phyloP scores from a whole-genome alignment of 2,888 invertebrate species.

The Balanococcus diminutus region DNA sequence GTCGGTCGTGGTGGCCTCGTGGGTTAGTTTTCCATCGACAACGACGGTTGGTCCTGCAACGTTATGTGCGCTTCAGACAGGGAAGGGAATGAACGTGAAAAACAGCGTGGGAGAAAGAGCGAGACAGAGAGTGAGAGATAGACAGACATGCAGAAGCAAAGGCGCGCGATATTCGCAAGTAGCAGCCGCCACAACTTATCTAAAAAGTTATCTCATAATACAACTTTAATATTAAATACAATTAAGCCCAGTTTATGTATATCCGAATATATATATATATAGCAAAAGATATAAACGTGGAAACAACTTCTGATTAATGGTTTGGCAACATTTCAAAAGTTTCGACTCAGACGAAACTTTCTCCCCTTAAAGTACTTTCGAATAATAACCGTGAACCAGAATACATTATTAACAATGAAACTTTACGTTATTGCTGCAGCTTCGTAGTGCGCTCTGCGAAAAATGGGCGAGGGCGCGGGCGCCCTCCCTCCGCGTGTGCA shows the following conservation, averaged over 20 bases:
- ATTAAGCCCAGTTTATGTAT: conserved; percentile 56
- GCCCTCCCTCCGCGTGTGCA: background rate
- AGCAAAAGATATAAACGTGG: conserved; percentile 41
- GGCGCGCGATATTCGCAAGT: conserved; percentile 24
- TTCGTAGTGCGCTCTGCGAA: too few species aligned
- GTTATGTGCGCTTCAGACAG: too few species aligned
- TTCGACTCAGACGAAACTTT: conserved; percentile 44
- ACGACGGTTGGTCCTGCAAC: too few species aligned
- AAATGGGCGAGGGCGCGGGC: background rate
- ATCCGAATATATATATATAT: conserved; percentile 44
- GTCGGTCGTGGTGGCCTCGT: too few species aligned
- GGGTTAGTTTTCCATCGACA: too few species aligned
- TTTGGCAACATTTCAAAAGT: conserved; percentile 55
- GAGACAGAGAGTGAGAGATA: background rate
- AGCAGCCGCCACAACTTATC: conserved; percentile 45
- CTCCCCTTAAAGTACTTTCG: conserved; percentile 53
- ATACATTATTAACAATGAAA: conserved; percentile 52
- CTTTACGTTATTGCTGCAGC: conserved; percentile 32
- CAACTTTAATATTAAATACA: conserved; percentile 57
- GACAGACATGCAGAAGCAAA: background rate
- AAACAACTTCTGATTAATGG: conserved; percentile 56
- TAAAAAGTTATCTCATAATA: conserved; percentile 56
- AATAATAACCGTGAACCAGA: conserved; percentile 55
- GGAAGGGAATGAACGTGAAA: too few species aligned
- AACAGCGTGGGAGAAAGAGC: too few species aligned